Evolutionary conservation across 2,797 vertebrate genomes (phyloP).

Genomic region (Geotrypetes seraphini): DNA sequence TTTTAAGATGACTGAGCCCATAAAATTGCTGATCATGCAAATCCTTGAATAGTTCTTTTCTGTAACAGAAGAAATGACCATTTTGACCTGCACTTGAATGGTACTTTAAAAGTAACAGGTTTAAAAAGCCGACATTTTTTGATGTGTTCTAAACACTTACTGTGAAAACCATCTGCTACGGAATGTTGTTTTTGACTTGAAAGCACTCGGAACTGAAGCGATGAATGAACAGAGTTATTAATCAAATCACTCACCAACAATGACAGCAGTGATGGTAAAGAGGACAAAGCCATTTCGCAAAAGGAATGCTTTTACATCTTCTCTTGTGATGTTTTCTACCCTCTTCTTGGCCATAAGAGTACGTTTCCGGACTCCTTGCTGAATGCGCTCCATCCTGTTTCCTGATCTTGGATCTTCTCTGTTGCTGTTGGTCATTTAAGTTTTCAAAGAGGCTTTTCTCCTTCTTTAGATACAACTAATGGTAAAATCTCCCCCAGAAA

Average conservation of each 20-base stretch:
- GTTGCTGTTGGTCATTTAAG: conserved; percentile 73
- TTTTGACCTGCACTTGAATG: no score
- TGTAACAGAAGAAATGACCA: no score
- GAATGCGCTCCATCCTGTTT: conserved; percentile 79
- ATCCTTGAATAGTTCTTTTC: no score
- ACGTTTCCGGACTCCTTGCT: conserved; percentile 84
- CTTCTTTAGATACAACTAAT: conserved; percentile 11
- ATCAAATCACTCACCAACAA: conserved; percentile 73
- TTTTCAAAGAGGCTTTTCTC: conserved; percentile 2
- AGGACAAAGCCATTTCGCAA: conserved; percentile 89
- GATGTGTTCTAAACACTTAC: conserved; percentile 30
- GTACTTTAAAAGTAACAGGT: no score
- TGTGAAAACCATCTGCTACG: no score
- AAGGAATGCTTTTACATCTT: conserved; percentile 81
- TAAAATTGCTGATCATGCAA: no score
- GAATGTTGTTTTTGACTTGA: no score
- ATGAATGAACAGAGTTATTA: no score
- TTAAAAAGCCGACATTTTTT: no score
- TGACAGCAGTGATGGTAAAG: conserved; percentile 79
- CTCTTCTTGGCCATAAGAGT: conserved; percentile 87
- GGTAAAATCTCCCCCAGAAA: conserved; percentile 26
- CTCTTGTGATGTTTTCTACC: conserved; percentile 87
- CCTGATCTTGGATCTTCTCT: conserved; percentile 62
- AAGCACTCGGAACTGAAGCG: no score
- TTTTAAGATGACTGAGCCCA: no score